These are phyloP conservation scores for Helicolenus hilgendorfi DNA, from an alignment of 2,797 vertebrate species.

Conservation along the genomic window DNA sequence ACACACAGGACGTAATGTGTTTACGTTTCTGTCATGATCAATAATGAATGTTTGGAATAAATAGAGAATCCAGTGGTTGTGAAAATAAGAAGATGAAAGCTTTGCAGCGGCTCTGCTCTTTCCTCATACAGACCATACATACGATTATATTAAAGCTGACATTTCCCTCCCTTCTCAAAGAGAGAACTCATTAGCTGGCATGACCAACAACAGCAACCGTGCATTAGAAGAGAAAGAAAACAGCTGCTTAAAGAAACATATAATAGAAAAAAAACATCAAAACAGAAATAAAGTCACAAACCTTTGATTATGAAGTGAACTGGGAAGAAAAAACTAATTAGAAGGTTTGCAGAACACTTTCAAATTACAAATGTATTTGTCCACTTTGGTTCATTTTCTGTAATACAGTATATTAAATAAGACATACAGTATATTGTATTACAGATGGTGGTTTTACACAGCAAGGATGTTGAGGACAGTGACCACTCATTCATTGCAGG, in stretches of 20 bases:
- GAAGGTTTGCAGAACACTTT: not conserved
- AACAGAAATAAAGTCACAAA: not conserved
- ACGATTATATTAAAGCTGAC: not conserved
- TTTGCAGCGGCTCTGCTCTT: not conserved
- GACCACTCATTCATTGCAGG: no score
- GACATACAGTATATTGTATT: no score
- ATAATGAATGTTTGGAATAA: slow-evolving; percentile 39
- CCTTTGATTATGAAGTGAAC: not conserved
- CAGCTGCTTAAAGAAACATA: not conserved
- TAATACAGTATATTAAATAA: not conserved
- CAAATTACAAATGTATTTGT: not conserved
- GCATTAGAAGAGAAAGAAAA: not conserved
- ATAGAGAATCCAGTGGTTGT: slow-evolving; percentile 17
- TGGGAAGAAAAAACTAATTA: not conserved
- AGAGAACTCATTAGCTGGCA: slow-evolving; percentile 3
- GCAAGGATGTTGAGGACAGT: no score
- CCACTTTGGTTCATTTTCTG: not conserved
- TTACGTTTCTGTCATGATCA: slow-evolving; percentile 22
- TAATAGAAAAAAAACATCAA: not conserved
- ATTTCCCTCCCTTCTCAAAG: not conserved
- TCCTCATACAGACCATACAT: not conserved
- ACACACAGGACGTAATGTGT: not conserved
- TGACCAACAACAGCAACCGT: not conserved
- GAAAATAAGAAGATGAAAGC: slow-evolving; percentile 43
- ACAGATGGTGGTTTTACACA: no score